phyloP scores from a whole-genome alignment of 2,113 vertebrate genomes.

The Probosciger aterrimus region DNA sequence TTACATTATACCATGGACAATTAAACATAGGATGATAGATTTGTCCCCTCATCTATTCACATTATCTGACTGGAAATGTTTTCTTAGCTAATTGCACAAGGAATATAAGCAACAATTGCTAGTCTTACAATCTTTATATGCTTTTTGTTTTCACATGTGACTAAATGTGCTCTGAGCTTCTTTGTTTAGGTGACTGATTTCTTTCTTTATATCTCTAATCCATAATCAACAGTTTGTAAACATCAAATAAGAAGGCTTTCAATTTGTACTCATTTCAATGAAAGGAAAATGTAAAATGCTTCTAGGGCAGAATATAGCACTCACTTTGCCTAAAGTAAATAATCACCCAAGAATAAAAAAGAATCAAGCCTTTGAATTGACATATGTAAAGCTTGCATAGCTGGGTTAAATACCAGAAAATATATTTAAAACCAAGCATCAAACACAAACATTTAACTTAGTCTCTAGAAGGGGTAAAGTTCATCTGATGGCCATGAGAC shows the following conservation, averaged over 20 bases:
- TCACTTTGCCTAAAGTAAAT: background rate
- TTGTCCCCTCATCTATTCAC: constrained; percentile 2
- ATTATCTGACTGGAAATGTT: constrained; percentile 21
- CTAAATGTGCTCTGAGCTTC: background rate
- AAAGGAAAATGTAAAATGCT: background rate
- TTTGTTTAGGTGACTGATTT: background rate
- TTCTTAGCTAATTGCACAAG: background rate
- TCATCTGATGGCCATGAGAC: background rate
- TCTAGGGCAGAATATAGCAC: background rate
- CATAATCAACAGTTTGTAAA: background rate
- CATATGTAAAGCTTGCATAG: background rate
- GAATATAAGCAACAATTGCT: background rate
- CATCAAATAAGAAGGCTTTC: background rate
- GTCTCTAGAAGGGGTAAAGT: background rate
- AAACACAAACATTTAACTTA: background rate
- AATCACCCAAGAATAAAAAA: background rate
- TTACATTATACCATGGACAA: background rate
- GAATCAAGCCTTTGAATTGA: background rate
- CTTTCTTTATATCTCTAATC: background rate
- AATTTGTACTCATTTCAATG: background rate
- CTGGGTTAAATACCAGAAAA: background rate
- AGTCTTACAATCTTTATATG: background rate
- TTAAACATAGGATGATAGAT: constrained; percentile 16
- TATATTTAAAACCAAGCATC: background rate
- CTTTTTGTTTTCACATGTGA: background rate